A percentile compares a stretch with the other conserved stretches of the same genome.
Conservation (phyloP, 2,113 vertebrate genomes). For the Hystrix brachyura region DNA sequence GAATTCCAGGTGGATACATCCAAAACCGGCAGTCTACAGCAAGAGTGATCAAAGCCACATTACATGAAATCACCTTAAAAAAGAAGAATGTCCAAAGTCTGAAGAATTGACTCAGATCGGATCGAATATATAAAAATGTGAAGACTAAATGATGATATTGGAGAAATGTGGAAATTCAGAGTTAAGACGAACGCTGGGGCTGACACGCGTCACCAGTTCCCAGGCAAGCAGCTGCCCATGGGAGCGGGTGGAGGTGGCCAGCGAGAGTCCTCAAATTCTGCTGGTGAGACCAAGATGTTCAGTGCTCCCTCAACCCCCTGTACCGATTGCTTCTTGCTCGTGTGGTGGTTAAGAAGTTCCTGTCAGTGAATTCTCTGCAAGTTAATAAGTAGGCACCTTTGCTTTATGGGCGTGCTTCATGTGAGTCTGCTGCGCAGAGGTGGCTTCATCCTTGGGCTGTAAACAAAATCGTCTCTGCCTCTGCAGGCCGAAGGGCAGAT, state of each 20-base stretch:
- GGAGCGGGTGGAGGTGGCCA: accelerated
- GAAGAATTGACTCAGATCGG: neutral
- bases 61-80: neutral
- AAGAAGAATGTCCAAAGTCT: neutral
- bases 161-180: neutral
- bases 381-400: neutral
- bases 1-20: neutral
- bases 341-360: neutral
- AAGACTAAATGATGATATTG: neutral
- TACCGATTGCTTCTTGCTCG: neutral
- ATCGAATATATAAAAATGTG: neutral
- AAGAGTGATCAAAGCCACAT: neutral
- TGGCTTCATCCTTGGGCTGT: neutral
- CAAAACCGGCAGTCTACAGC: neutral
- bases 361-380: neutral
- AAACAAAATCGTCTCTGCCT: constrained; percentile 6
- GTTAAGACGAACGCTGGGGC: neutral
- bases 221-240: neutral
- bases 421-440: neutral
- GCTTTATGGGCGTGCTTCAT: constrained; percentile 48
- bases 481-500: neutral
- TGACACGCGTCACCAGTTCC: neutral
- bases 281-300: neutral
- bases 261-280: neutral
- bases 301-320: neutral